Evolutionary conservation across 2,888 invertebrate species (phyloP), one percentile per base, ranked within the genome.

Genomic region (Eugnorisma glareosa): DNA sequence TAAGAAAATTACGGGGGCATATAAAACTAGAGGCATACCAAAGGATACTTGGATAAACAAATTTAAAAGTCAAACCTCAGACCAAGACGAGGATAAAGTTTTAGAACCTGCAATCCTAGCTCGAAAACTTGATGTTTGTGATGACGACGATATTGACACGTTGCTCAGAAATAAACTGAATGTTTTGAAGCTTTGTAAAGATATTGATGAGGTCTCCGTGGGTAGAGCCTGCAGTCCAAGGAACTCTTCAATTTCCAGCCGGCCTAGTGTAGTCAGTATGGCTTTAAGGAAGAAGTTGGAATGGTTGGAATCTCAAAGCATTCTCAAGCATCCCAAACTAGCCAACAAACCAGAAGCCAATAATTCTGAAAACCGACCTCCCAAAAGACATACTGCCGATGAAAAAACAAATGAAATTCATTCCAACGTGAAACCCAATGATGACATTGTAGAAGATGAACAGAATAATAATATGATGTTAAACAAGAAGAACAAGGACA

Each of bases 181-280:
- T 69, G 93, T 92, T 79, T 89, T 95, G 13, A 90, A 93, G 54
- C 82, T 90, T 5, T 95, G 93, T 73, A 94, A 94, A 86, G 94
- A 92, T 68, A 28, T 92, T 8, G 93, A 94, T 21, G 93, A 94
- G 31, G 82, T 83, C 1, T 90, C 94, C 0, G 21, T 91, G 0
- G 95, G 95, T 0, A 88, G 94, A 75, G 94, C 86, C 0, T 82
- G 67, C 10, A 77, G 24, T 45, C 1, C 24, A 3, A 83, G 72
- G 11, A 57, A 1, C 2, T 31, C 69, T n/a, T 18, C 59, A n/a
- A 18, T 0, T 2, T 21, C 70, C 0, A 61, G 31, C 21, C 5
- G 6, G 1, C 7, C 82, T 0, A 78, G 48, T 5, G 0, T 67
- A 8, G 11, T 43, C 3, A 75, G 71, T 40, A 5, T 37, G 8